Evolutionary conservation across 2,888 invertebrate genomes (phyloP).

Genomic region (Drosophila melanocephala): DNA sequence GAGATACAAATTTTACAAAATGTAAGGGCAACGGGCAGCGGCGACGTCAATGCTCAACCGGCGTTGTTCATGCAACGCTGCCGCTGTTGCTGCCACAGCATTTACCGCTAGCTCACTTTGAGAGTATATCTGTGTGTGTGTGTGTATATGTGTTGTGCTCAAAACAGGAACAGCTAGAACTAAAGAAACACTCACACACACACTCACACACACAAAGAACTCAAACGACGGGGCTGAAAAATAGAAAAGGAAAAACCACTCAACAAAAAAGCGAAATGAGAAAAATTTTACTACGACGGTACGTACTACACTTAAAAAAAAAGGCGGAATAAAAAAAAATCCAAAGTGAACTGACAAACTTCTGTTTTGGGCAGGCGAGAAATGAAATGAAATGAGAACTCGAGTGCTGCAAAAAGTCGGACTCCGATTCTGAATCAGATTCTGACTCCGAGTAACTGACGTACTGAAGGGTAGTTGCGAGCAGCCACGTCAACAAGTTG

Average conservation of each 20-base stretch:
- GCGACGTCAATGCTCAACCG: constrained; percentile 39
- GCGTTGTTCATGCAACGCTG: constrained; percentile 66
- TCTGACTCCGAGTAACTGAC: constrained; percentile 53
- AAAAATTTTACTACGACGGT: constrained; percentile 71
- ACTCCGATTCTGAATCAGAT: constrained; percentile 17
- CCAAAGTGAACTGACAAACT: constrained; percentile 37
- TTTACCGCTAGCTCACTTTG: constrained; percentile 76
- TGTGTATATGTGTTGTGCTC: constrained; percentile 33
- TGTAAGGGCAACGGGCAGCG: constrained; percentile 39
- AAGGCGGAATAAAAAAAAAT: neutral
- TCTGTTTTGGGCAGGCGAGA: constrained; percentile 64
- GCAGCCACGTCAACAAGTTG: constrained; percentile 74
- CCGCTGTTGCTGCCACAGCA: constrained; percentile 51
- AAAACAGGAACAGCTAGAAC: constrained; percentile 48
- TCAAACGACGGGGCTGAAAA: constrained; percentile 44
- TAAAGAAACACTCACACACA: constrained; percentile 47
- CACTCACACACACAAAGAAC: constrained; percentile 35
- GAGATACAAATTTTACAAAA: constrained; percentile 64
- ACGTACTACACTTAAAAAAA: constrained; percentile 63
- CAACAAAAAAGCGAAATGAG: constrained; percentile 81
- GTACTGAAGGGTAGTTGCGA: constrained; percentile 56
- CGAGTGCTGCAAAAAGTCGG: constrained; percentile 22
- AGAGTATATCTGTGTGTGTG: constrained; percentile 32
- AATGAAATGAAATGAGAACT: constrained; percentile 50
- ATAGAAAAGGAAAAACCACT: constrained; percentile 65